phyloP scores from a whole-genome alignment of 1,140 invertebrate genomes.

The Papilio xuthus region DNA sequence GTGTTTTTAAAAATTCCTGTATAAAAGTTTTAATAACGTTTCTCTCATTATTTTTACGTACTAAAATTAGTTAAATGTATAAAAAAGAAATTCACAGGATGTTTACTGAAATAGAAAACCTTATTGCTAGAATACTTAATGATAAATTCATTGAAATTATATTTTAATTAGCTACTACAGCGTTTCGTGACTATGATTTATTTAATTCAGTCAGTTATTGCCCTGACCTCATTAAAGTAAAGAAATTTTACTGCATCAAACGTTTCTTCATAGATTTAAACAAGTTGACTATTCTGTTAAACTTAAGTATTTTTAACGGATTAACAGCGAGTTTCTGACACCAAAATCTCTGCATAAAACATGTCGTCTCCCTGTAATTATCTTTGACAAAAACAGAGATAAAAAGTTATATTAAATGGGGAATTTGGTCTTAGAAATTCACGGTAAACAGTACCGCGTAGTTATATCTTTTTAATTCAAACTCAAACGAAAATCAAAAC shows the following conservation, averaged over 20 bases:
- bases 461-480: too few relatives aligned
- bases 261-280: slow-evolving; percentile 4
- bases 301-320: background rate
- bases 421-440: too few relatives aligned
- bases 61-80: background rate
- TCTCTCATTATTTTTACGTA: background rate
- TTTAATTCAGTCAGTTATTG: slow-evolving; percentile 32
- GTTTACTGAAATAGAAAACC: background rate
- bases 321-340: too few relatives aligned
- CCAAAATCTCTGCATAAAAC: too few relatives aligned
- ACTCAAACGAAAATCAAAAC: too few relatives aligned
- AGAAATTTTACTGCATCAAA: slow-evolving; percentile 31
- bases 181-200: slow-evolving; percentile 41
- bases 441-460: too few relatives aligned
- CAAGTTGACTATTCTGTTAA: background rate
- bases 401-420: too few relatives aligned
- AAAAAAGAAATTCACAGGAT: background rate
- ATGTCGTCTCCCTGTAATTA: too few relatives aligned
- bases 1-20: too few relatives aligned
- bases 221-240: slow-evolving; percentile 39
- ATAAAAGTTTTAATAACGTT: background rate
- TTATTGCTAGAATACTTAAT: background rate
- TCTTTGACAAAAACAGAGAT: too few relatives aligned
- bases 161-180: slow-evolving; percentile 38
- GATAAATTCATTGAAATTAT: slow-evolving; percentile 24